Evolutionary conservation across 30 jellyfish, hydroid and myxozoan genomes (phyloP), one percentile per base, ranked within the genome.

Genomic region (Chrysaora quinquecirrha): DNA sequence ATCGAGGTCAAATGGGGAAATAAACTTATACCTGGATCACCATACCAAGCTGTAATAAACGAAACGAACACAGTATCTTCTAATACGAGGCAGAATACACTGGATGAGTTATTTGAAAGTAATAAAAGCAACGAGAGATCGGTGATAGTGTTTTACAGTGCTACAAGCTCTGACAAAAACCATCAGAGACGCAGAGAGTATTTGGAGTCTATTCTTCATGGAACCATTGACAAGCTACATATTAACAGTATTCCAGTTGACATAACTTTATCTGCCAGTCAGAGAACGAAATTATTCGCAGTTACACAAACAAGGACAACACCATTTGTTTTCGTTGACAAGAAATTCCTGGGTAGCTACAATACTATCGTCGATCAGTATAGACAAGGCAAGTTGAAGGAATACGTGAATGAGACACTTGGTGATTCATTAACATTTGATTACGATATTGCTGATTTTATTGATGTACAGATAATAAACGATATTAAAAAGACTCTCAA

Each of bases 1-100:
- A 82, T 93, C 28, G 97, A 86, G 48, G 72, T 93, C 21, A 86
- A 75, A 73, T 93, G 98, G 98, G 97, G 98, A 30, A 56, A 64
- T 30, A 35, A 43, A 24, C 75, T 75, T 6, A 76, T 93, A 24
- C 76, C 84, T 16, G 93, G 96, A 9, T 87, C 97, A 24, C 98
- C 98, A 12, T 93, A 78, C 83, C 35, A 64, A 11, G 90, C 77
- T 35, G 86, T 82, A 1, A 90, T 93, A 1, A 75, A 56, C 60
- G 96, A 91, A 43, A 86, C 95, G 11, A 21, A 9, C 56, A 58
- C 29, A 1, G 21, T 1, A 25, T 35, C 56, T 23, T 25, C 31
- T 0, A 30, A 16, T 27, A 50, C 48, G 6, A 48, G 49, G 52
- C 20, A 38, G 65, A 11, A 69, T 23, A 67, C 33, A 18, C 62